These are phyloP conservation scores for Protosalanx chinensis DNA, from an alignment of 2,797 vertebrate species.

Conservation along the genomic window DNA sequence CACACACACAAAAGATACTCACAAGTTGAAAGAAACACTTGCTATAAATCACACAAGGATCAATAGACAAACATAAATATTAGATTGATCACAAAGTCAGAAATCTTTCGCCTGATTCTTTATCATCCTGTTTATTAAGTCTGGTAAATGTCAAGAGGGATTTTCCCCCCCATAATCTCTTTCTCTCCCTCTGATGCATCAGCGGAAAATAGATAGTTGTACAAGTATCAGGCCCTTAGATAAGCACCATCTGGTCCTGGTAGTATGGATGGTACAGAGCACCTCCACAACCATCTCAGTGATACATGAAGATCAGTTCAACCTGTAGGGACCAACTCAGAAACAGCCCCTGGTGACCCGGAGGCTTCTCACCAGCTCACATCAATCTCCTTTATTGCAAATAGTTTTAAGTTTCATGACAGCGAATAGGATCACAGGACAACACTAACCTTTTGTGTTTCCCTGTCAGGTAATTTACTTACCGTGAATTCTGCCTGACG, in stretches of 20 bases:
- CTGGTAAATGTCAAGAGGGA: constrained; percentile 7
- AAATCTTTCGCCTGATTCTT: background rate
- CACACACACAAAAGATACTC: background rate
- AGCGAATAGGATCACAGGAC: constrained; percentile 8
- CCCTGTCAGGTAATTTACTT: constrained; percentile 20
- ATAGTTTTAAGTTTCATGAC: constrained; percentile 25
- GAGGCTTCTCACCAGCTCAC: background rate
- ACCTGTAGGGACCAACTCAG: background rate
- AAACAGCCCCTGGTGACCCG: background rate
- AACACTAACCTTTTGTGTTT: constrained; percentile 16
- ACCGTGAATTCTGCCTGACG: constrained; percentile 6
- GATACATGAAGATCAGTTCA: background rate
- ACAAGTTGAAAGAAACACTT: background rate
- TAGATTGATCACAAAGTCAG: background rate
- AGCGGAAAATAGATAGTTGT: background rate
- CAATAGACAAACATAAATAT: background rate
- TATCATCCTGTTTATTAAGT: background rate
- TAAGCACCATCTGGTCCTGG: background rate
- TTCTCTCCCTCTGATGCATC: background rate
- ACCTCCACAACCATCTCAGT: background rate
- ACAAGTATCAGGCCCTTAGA: background rate
- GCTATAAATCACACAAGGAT: background rate
- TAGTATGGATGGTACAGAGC: background rate
- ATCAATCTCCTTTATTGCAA: constrained; percentile 17
- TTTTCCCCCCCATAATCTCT: background rate